These are phyloP conservation scores for human (Homo sapiens) DNA, from an alignment of 2,113 vertebrate genomes.

Conservation along the genomic window DNA sequence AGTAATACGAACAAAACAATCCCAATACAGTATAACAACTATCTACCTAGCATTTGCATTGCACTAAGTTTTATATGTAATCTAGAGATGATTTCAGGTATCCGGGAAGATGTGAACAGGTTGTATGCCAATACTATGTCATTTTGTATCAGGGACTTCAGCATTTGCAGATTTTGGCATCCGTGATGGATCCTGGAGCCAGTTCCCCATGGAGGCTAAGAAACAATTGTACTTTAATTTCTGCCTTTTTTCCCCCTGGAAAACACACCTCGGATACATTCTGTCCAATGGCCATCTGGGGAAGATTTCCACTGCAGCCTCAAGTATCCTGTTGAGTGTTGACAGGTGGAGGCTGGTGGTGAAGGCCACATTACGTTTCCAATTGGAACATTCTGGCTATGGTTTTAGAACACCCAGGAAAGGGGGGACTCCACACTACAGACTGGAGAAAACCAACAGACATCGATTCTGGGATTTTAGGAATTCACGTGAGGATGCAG, in stretches of 20 bases:
- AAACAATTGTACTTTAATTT: neutral
- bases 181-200: neutral
- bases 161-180: neutral
- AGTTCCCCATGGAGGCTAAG: neutral
- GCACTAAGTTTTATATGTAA: neutral
- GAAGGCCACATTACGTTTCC: neutral
- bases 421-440: fast-evolving
- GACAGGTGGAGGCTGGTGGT: neutral
- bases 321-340: neutral
- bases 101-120: neutral
- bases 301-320: neutral
- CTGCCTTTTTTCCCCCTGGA: neutral
- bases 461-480: neutral
- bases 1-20: neutral
- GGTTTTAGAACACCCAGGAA: neutral
- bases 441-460: neutral
- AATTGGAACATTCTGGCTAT: fast-evolving
- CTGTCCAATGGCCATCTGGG: no score
- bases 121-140: fast-evolving
- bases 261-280: neutral
- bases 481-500: neutral
- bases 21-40: neutral
- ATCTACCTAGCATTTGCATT: neutral
- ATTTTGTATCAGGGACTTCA: neutral
- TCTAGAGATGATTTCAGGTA: neutral